Percentiles rank a stretch among this genome's conserved stretches.
Evolutionary conservation across 2,888 invertebrate genomes (phyloP).

Genomic region (Unio pictorum): DNA sequence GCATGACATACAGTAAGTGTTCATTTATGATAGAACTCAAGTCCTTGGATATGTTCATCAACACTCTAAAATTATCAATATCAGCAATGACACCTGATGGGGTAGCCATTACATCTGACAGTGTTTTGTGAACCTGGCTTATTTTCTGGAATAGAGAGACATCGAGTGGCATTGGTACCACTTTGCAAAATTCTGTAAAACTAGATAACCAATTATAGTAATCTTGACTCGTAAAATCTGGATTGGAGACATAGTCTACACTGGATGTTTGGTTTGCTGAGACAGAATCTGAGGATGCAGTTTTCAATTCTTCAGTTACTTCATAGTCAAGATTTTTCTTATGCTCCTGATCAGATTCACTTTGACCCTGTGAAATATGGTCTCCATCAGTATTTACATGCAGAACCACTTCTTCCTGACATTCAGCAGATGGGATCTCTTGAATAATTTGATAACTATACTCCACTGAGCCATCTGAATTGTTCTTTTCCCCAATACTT

Average conservation of each 20-base stretch:
- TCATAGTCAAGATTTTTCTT: not conserved
- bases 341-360: constrained; percentile 2
- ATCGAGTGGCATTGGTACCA: constrained; percentile 61
- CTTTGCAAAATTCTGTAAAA: constrained; percentile 64
- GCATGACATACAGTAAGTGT: constrained; percentile 60
- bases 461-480: constrained; percentile 1
- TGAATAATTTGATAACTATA: constrained; percentile 38
- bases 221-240: constrained; percentile 65
- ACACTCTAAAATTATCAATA: constrained; percentile 62
- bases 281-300: not conserved
- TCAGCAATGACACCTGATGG: constrained; percentile 65
- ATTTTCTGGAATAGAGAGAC: constrained; percentile 64
- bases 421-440: constrained; percentile 25
- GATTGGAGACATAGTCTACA: constrained; percentile 58
- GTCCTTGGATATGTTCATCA: constrained; percentile 66
- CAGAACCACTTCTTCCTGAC: constrained; percentile 17
- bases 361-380: not conserved
- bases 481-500: constrained; percentile 3
- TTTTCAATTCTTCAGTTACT: not conserved
- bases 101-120: constrained; percentile 66
- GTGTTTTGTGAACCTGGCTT: constrained; percentile 66
- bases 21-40: constrained; percentile 61
- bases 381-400: constrained; percentile 5
- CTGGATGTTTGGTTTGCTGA: constrained; percentile 5
- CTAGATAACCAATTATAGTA: constrained; percentile 68